Evolutionary conservation across 2,888 invertebrate genomes (phyloP), one percentile per base, ranked within the genome.

Genomic region (Dermolepida albohirtum): DNA sequence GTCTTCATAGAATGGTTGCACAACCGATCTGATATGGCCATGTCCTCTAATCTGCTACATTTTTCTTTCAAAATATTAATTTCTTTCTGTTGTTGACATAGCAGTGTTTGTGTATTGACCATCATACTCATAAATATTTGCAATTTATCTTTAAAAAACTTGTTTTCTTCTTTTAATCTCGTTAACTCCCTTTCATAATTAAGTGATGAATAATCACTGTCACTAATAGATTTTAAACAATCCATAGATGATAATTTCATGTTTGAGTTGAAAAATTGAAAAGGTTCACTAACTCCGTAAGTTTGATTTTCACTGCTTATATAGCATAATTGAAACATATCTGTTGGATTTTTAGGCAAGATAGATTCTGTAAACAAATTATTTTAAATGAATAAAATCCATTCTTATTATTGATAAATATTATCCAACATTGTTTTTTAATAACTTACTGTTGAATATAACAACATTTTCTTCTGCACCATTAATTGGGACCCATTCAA

Each of bases 241-340:
- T 67, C 62, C 11, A 68, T 52, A 17, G 62, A 16, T 11, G 67
- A 49, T 2, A 64, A 64, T 52, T 49, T 41, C 41, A 63, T 71
- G 16, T 6, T 62, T 6, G 62, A 17, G 12, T 50, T 54, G 12
- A 49, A 65, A 49, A 82, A 80, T 66, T 81, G 80, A 68, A 82
- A 81, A 2, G 81, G 78, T 17, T 77, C 74, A 68, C 81, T 81
- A 5, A 80, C 81, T 16, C 81, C 82, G 57, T 79, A 77, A 41
- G 81, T 75, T 51, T 78, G 78, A 71, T 81, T 81, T 51, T 81
- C 79, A 11, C 77, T 76, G 65, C 78, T 79, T 63, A 83, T 78
- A 69, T 81, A 83, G 71, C 82, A 81, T 57, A 83, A 75, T 69
- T 83, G 82, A 69, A 79, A 82, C 62, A 81, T 75, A 62, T 79